Conservation (phyloP, 1,140 invertebrate species). For the Ostrea edulis region DNA sequence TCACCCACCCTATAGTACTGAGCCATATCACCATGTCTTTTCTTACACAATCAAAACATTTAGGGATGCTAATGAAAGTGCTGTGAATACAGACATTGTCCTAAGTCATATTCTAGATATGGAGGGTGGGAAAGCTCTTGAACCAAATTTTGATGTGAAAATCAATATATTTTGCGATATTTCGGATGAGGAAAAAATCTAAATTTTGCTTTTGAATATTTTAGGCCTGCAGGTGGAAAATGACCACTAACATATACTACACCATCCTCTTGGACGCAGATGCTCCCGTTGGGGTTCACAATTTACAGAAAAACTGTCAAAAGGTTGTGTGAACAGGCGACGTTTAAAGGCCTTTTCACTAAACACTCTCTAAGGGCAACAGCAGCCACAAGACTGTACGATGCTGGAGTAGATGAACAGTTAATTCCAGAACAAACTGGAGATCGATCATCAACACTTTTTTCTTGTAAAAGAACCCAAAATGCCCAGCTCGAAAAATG, state of each 20-base stretch:
- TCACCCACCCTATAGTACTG: no score
- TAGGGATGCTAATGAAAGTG: no score
- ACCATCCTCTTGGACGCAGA: background rate
- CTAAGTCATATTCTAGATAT: no score
- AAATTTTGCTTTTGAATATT: no score
- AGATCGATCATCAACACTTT: conserved; percentile 36
- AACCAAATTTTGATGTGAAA: no score
- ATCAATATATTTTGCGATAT: no score
- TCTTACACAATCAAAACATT: no score
- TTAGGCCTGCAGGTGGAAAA: background rate
- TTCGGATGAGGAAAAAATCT: no score
- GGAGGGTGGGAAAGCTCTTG: no score
- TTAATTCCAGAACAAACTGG: conserved; percentile 49
- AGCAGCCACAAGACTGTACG: conserved; percentile 49
- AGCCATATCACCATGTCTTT: no score
- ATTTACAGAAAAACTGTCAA: background rate
- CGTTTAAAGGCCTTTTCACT: conserved; percentile 14
- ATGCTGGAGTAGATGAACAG: conserved; percentile 50
- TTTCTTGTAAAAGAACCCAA: conserved; percentile 41
- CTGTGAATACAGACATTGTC: no score
- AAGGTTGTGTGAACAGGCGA: background rate
- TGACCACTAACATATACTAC: background rate
- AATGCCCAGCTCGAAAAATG: no score
- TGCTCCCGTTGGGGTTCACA: conserved; percentile 1
- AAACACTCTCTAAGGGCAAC: conserved; percentile 53